A percentile compares a stretch with the other conserved stretches of the same genome.
Evolutionary conservation across 2,113 vertebrate genomes (phyloP).

Genomic region (Prolemur simus): DNA sequence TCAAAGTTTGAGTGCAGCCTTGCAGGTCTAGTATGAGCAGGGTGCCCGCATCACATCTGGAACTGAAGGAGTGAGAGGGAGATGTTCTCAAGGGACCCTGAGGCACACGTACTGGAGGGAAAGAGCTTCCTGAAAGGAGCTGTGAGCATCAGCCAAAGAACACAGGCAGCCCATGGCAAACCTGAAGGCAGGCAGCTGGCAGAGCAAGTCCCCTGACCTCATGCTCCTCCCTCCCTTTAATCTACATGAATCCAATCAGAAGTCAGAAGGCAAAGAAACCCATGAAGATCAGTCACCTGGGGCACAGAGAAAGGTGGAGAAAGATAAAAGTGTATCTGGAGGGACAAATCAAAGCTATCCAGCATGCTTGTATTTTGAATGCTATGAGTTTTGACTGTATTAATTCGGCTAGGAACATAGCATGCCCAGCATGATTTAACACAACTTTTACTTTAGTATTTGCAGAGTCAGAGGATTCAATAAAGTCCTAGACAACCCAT

Average conservation of each 20-base stretch:
- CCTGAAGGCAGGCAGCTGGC: neutral
- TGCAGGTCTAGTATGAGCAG: neutral
- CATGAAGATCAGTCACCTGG: neutral
- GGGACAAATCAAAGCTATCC: neutral
- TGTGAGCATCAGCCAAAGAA: neutral
- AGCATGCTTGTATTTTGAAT: neutral
- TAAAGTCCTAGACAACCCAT: neutral
- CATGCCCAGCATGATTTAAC: fast-evolving
- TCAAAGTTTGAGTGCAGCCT: neutral
- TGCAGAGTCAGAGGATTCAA: neutral
- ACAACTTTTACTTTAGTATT: neutral
- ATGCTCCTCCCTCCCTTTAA: neutral
- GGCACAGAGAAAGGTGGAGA: neutral
- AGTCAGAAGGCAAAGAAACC: neutral
- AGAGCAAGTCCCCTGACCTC: no score
- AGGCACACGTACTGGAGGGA: neutral
- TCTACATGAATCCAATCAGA: neutral
- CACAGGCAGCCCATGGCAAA: neutral
- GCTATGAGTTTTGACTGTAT: neutral
- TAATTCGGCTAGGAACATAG: neutral
- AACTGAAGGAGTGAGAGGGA: neutral
- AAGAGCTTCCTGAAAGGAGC: neutral
- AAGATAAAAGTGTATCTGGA: neutral
- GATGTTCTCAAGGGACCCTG: fast-evolving
- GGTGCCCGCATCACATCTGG: neutral